Evolutionary conservation across 2,797 vertebrate genomes (phyloP).

Genomic region (Momotus momota): DNA sequence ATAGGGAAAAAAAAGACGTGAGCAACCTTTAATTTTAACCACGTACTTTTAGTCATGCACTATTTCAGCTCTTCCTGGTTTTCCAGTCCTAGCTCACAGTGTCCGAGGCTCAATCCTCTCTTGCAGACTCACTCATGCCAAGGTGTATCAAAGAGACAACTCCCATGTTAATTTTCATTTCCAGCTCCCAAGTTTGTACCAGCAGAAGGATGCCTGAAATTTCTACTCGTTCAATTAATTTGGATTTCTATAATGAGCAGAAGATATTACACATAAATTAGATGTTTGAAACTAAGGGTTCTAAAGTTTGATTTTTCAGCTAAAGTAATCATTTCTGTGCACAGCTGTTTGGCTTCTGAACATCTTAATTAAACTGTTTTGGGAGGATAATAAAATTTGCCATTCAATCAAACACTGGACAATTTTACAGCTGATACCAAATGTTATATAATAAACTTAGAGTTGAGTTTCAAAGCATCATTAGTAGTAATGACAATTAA

Average conservation of each 20-base stretch:
- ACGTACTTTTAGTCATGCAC: background rate
- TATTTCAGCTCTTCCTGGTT: background rate
- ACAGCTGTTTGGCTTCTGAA: slow-evolving; percentile 44
- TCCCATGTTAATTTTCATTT: background rate
- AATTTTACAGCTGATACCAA: slow-evolving; percentile 26
- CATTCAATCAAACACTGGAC: background rate
- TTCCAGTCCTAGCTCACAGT: background rate
- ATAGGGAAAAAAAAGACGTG: background rate
- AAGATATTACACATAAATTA: background rate
- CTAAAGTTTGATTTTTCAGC: slow-evolving; percentile 12
- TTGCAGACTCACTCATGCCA: background rate
- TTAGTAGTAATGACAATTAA: background rate
- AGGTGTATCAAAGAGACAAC: background rate
- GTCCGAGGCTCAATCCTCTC: background rate
- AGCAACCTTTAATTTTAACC: background rate
- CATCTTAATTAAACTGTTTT: slow-evolving; percentile 48
- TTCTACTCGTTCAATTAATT: background rate
- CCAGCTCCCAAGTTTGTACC: background rate
- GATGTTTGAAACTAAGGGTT: background rate
- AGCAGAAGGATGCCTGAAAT: background rate
- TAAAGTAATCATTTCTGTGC: slow-evolving; percentile 31
- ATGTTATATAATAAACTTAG: background rate
- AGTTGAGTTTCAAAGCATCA: background rate
- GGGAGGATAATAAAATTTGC: slow-evolving; percentile 3
- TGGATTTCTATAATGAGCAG: background rate